These are phyloP conservation scores for Cathartes aura DNA, from an alignment of 2,113 vertebrate species.

Conservation along the genomic window DNA sequence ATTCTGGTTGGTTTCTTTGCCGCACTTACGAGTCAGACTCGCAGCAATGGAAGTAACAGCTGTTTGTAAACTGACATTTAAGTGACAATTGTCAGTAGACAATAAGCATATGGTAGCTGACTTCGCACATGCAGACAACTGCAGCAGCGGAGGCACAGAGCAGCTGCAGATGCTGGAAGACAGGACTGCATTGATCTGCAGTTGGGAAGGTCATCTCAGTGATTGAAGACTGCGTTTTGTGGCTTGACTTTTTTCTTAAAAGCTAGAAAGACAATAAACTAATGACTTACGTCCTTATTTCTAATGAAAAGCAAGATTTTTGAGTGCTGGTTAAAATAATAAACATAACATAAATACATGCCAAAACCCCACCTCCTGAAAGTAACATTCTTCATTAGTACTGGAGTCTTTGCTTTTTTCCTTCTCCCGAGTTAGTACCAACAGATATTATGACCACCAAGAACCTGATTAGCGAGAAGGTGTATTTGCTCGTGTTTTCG, in stretches of 20 bases:
- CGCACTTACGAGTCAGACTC: background rate
- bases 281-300: background rate
- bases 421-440: background rate
- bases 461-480: background rate
- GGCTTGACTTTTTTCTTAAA: background rate
- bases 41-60: background rate
- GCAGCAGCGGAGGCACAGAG: background rate
- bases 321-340: background rate
- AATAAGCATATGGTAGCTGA: background rate
- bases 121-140: background rate
- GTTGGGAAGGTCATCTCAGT: background rate
- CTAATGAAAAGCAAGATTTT: background rate
- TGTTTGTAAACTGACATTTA: slow-evolving; percentile 45
- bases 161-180: background rate
- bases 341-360: background rate
- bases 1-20: background rate
- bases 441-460: background rate
- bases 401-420: background rate
- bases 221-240: rapidly evolving
- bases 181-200: background rate
- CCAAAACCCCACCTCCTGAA: background rate
- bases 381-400: background rate
- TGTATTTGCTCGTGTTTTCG: background rate
- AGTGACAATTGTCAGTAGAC: slow-evolving; percentile 9
- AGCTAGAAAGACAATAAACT: background rate